Percentiles rank a stretch among this genome's conserved stretches.
Evolutionary conservation across 1,140 invertebrate genomes (phyloP).

Genomic region (Dendroctonus ponderosae): DNA sequence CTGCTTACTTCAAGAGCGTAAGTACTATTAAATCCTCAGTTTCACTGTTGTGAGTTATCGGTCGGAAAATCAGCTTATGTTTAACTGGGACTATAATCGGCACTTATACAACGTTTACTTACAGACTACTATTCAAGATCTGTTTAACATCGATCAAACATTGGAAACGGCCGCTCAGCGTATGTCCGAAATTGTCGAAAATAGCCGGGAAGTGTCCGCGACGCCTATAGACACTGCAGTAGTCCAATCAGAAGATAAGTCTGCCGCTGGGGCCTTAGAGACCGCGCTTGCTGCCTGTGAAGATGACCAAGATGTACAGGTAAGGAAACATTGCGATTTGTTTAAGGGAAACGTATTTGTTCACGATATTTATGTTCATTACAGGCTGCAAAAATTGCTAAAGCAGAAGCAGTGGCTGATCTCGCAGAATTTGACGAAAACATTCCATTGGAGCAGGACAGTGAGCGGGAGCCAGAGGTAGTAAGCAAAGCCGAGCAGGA

Average conservation of each 20-base stretch:
- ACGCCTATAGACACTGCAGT: conserved; percentile 12
- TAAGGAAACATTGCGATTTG: not conserved
- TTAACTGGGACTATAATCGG: not conserved
- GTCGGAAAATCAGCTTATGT: not conserved
- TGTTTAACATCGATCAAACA: conserved; percentile 79
- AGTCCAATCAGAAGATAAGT: conserved; percentile 56
- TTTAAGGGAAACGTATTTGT: not conserved
- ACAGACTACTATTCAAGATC: conserved; percentile 87
- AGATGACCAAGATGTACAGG: conserved; percentile 88
- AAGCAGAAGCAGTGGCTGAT: conserved; percentile 90
- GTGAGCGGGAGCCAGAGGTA: conserved; percentile 59
- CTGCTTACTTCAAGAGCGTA: conserved; percentile 94
- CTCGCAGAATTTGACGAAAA: conserved; percentile 96
- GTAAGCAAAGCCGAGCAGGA: conserved; percentile 81
- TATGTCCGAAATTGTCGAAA: conserved; percentile 63
- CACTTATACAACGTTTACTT: conserved; percentile 34
- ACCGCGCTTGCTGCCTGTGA: conserved; percentile 86
- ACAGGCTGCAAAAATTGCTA: conserved; percentile 79
- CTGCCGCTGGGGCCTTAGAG: conserved; percentile 70
- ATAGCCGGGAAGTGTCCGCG: conserved; percentile 46
- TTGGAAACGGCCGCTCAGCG: conserved; percentile 59
- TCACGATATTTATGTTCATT: conserved; percentile 5
- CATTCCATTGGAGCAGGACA: conserved; percentile 78
- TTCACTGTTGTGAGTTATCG: not conserved
- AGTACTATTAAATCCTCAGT: conserved; percentile 44